Conservation (phyloP, 2,888 invertebrate genomes). For the Calephelis perditalis region DNA sequence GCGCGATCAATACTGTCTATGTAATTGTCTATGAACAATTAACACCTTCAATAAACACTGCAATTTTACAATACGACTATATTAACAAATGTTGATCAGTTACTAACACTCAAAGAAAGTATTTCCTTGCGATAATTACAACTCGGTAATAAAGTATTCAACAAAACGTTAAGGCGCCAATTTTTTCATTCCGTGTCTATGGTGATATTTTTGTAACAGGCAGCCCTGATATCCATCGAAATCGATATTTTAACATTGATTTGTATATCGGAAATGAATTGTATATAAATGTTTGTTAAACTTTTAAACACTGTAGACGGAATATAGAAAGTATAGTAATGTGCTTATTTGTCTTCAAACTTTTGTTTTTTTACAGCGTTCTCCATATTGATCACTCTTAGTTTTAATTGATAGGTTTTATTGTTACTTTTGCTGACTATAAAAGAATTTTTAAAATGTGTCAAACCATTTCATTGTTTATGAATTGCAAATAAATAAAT, state of each 20-base stretch:
- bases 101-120: neutral
- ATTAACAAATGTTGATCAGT: neutral
- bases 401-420: too few species aligned
- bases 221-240: slow-evolving; percentile 13
- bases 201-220: slow-evolving; percentile 21
- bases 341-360: too few species aligned
- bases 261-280: neutral
- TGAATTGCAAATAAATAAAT: too few species aligned
- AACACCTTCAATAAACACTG: neutral
- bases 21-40: slow-evolving; percentile 29
- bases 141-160: neutral
- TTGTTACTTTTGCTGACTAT: too few species aligned
- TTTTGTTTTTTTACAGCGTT: too few species aligned
- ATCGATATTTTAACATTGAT: slow-evolving; percentile 25
- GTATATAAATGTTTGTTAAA: too few species aligned
- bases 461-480: too few species aligned
- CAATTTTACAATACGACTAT: neutral
- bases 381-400: too few species aligned
- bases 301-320: too few species aligned
- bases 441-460: too few species aligned
- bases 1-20: slow-evolving; percentile 35
- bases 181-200: slow-evolving; percentile 17
- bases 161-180: neutral
- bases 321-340: too few species aligned
- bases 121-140: neutral